Conservation (phyloP, 2,113 vertebrate genomes). For the Myodes glareolus region DNA sequence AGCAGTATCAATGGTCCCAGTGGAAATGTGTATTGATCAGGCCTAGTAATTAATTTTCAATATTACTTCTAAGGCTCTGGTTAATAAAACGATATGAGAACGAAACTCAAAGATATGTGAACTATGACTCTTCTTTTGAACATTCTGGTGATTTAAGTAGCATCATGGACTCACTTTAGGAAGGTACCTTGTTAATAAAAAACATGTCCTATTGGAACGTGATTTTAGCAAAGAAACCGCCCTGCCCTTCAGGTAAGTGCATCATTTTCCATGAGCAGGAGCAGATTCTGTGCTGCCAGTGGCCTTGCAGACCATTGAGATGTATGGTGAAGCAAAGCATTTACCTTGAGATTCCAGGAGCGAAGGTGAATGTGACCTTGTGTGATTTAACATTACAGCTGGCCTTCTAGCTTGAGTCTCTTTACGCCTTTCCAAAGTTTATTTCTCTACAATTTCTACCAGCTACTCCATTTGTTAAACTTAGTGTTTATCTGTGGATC, state of each 20-base stretch:
- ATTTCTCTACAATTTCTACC: background rate
- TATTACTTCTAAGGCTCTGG: background rate
- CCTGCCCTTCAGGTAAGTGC: background rate
- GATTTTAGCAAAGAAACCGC: background rate
- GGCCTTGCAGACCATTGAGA: background rate
- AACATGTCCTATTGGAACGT: background rate
- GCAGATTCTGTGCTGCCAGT: background rate
- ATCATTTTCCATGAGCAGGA: background rate
- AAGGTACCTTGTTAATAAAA: background rate
- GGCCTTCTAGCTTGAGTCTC: background rate
- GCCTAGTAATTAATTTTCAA: background rate
- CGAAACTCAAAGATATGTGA: background rate
- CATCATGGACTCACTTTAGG: background rate
- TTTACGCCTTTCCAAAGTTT: background rate
- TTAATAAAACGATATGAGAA: background rate
- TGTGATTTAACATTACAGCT: background rate
- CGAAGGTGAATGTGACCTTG: background rate
- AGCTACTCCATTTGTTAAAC: background rate
- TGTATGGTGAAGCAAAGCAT: background rate
- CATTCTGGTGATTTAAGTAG: background rate
- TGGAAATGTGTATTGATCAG: conserved; percentile 52
- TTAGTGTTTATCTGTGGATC: background rate
- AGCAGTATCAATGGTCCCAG: conserved; percentile 92
- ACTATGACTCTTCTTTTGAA: background rate
- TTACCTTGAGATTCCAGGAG: background rate